Conservation (phyloP, 2,113 vertebrate genomes). For the Alces alces region DNA sequence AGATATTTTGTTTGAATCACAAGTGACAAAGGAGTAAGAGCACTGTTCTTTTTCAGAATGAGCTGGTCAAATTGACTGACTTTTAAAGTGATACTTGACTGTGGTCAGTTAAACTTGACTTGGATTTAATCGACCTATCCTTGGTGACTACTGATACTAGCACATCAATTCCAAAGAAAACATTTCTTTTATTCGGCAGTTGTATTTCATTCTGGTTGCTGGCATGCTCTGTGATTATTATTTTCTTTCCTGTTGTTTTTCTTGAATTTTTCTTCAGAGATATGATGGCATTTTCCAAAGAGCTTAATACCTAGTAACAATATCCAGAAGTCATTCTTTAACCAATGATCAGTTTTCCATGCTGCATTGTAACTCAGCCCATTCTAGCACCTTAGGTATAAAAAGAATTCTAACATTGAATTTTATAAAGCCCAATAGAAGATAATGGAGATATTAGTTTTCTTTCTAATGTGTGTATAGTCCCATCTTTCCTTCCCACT, state of each 20-base stretch:
- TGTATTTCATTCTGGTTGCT: not conserved
- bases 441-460: not conserved
- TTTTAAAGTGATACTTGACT: slow-evolving; percentile 22
- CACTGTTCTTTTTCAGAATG: not conserved
- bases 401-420: not conserved
- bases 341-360: not conserved
- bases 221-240: not conserved
- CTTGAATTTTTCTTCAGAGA: not conserved
- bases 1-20: slow-evolving; percentile 9
- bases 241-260: not conserved
- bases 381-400: not conserved
- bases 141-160: not conserved
- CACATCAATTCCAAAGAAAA: slow-evolving; percentile 17
- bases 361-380: not conserved
- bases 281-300: not conserved
- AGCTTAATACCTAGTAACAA: not conserved
- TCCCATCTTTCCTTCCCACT: not conserved
- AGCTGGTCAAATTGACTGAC: not conserved
- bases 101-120: not conserved
- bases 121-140: not conserved
- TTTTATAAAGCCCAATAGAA: not conserved
- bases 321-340: not conserved
- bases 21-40: not conserved
- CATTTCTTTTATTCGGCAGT: not conserved
- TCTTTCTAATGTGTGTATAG: not conserved